Base-by-base conservation (phyloP, 2,113 vertebrate genomes). In the Hemicordylus capensis region DNA sequence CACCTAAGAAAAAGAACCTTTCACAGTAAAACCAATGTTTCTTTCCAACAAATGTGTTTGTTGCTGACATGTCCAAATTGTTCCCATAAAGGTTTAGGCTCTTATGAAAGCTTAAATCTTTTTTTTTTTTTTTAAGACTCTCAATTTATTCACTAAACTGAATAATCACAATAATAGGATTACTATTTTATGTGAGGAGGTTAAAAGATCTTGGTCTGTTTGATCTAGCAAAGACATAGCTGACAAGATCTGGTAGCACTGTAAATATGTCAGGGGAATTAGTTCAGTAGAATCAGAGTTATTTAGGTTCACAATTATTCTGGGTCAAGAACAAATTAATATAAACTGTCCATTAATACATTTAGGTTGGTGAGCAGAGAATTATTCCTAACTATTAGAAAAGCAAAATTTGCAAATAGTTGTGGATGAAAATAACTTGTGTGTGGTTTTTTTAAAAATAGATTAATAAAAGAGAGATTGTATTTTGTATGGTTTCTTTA, bases 91-190 rank as follows among this genome's bases (percentile, higher is more conserved):
- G 3, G 15, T 15, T 54, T 54, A 51, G 12, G 48, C 48, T 15
- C 51, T 9, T 54, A 15, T 80, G 48, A 1, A 7, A 69, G 4
- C n/a, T 59, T 58, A 26, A 3, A 0, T 34, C 11, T 0, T 0
- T 1, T 72, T 85, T 80, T 46, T 17, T 6, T 14, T 9, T 20
- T 6, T 20, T 6, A 22, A 22, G 42, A n/a, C 24, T 72, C 15
- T 26, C n/a, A n/a, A 26, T 26, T 59, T 58, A 28, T 37, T 44
- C 56, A 44, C 37, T 61, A 44, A 42, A 37, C 37, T 78, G 76
- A 78, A 78, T 67, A 67, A 42, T 69, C 34, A 28, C 46, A 51
- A 14, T 51, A 37, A 31, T 51, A 70, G 66, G 66, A 67, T 51
- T 34, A 1, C 19, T 70, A 31, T n/a, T 81, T 58, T 54, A 54